phyloP scores from a whole-genome alignment of 2,797 vertebrate species.

The Sebastes taczanowskii region DNA sequence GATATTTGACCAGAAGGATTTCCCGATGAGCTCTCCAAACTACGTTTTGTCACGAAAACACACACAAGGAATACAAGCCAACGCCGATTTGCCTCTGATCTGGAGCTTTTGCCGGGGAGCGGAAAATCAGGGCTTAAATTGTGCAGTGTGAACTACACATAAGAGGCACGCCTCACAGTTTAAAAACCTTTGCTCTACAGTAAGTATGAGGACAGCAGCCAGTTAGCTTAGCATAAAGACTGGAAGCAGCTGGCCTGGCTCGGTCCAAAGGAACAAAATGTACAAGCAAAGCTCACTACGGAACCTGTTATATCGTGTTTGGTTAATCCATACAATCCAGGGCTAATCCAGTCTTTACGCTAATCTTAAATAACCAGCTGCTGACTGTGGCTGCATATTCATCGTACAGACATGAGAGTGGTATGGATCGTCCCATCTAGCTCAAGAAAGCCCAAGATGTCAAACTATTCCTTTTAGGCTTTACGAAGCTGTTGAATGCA shows the following conservation, averaged over 20 bases:
- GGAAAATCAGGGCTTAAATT: too few species aligned
- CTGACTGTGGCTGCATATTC: accelerated
- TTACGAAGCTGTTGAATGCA: neutral
- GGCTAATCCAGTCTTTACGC: neutral
- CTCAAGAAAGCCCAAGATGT: neutral
- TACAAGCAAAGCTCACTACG: neutral
- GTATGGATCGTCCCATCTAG: neutral
- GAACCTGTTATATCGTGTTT: neutral
- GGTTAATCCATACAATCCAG: neutral
- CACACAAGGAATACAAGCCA: too few species aligned
- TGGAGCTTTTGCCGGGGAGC: too few species aligned
- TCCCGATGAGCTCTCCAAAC: too few species aligned
- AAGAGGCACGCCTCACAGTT: too few species aligned
- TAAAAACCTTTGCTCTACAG: neutral
- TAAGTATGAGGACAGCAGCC: neutral
- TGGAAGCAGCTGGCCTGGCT: neutral
- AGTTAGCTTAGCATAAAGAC: neutral
- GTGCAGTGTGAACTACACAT: too few species aligned
- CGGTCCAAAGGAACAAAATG: neutral
- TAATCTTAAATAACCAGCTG: neutral
- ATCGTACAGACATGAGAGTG: too few species aligned
- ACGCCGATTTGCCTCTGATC: too few species aligned
- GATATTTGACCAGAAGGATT: too few species aligned
- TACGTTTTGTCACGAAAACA: too few species aligned
- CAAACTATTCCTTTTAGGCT: neutral